Evolutionary conservation across 2,888 invertebrate genomes (phyloP).

Genomic region (Luffia ferchaultella): DNA sequence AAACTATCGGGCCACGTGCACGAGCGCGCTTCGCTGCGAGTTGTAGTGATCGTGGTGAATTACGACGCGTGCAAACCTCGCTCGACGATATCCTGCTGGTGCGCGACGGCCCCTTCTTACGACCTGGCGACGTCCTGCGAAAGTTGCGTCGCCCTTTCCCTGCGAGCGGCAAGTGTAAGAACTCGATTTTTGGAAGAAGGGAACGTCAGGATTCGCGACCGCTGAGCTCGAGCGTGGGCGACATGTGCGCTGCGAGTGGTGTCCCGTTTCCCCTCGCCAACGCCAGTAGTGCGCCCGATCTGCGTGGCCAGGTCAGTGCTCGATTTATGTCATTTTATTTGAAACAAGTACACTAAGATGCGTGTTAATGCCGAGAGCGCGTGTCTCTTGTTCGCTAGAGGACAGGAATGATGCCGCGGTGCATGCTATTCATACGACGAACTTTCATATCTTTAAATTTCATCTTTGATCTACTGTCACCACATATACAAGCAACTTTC

Average conservation of each 20-base stretch:
- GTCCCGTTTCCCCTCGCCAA: conserved; percentile 37
- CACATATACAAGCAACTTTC: too few relatives aligned
- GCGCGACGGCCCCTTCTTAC: conserved; percentile 45
- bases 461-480: too few relatives aligned
- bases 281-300: conserved; percentile 73
- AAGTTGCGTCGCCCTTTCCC: too few relatives aligned
- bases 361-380: too few relatives aligned
- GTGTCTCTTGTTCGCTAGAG: too few relatives aligned
- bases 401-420: too few relatives aligned
- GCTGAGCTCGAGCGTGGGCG: conserved; percentile 41
- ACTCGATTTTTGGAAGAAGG: too few relatives aligned
- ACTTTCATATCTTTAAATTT: too few relatives aligned
- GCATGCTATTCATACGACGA: too few relatives aligned
- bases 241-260: conserved; percentile 39
- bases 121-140: conserved; percentile 35
- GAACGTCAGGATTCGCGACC: conserved; percentile 24
- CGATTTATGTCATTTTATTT: too few relatives aligned
- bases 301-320: conserved; percentile 48
- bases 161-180: too few relatives aligned
- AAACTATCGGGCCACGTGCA: conserved; percentile 33
- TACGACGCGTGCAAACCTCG: conserved; percentile 51
- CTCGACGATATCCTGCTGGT: conserved; percentile 66
- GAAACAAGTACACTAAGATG: too few relatives aligned
- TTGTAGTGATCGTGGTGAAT: conserved; percentile 18
- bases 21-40: conserved; percentile 35